These are phyloP conservation scores for Platichthys stellatus DNA, from an alignment of 2,113 vertebrate species.

Conservation along the genomic window DNA sequence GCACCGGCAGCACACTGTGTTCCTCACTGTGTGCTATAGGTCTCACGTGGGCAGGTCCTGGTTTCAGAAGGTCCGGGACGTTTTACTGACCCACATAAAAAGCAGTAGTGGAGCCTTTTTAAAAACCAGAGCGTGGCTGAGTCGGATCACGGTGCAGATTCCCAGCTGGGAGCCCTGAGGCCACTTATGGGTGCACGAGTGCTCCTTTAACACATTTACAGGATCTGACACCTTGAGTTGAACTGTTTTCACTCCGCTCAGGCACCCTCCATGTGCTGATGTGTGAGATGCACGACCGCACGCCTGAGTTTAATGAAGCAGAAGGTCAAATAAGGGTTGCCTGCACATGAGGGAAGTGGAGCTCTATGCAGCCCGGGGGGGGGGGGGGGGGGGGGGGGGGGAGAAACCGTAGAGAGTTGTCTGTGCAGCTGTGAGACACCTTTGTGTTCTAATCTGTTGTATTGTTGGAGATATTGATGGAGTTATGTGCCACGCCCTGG, in stretches of 20 bases:
- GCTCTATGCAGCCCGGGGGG: neutral
- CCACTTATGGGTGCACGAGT: neutral
- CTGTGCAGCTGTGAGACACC: neutral
- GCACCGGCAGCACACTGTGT: conserved; percentile 41
- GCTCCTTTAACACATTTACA: neutral
- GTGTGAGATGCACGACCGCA: neutral
- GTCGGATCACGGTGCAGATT: neutral
- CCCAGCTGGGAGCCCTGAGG: conserved; percentile 28
- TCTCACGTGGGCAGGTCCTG: conserved; percentile 13
- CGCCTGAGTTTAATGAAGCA: too few relatives aligned
- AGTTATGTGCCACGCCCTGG: conserved; percentile 41
- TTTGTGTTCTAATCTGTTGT: conserved; percentile 8
- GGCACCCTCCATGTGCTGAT: neutral
- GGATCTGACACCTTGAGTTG: neutral
- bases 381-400: neutral
- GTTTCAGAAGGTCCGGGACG: neutral
- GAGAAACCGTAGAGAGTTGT: neutral
- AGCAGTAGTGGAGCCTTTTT: neutral
- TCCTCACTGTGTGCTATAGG: neutral
- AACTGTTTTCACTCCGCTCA: neutral
- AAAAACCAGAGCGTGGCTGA: neutral
- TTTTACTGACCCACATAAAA: conserved; percentile 36
- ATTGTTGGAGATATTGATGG: conserved; percentile 17
- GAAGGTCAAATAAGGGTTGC: neutral
- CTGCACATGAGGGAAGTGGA: neutral